Percentiles rank a stretch among this genome's conserved stretches.
Conservation (phyloP, 2,113 vertebrate genomes). For the Hiodon alosoides region DNA sequence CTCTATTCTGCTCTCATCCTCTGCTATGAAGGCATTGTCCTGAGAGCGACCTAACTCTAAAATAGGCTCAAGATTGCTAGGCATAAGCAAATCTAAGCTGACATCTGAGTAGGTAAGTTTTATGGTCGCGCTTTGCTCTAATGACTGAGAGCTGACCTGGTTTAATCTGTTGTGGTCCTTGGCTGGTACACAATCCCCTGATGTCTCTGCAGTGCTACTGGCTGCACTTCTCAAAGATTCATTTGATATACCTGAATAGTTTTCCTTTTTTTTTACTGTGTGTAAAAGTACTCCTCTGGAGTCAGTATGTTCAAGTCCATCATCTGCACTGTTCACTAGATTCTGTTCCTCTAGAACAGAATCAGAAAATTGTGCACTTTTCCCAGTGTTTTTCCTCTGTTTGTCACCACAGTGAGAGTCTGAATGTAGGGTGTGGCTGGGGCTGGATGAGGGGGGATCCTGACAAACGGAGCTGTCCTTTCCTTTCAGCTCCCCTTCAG, state of each 20-base stretch:
- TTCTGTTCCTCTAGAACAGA: neutral
- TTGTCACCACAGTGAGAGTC: slow-evolving; percentile 2
- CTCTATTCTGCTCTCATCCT: slow-evolving; percentile 20
- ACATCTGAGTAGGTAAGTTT: slow-evolving; percentile 29
- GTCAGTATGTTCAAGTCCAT: slow-evolving; percentile 17
- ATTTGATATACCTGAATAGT: neutral
- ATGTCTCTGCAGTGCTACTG: neutral
- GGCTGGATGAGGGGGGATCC: neutral
- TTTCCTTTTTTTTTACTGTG: neutral
- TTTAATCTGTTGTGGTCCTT: slow-evolving; percentile 10
- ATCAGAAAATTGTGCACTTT: neutral
- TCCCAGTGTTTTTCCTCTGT: slow-evolving; percentile 8
- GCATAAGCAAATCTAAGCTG: slow-evolving; percentile 24
- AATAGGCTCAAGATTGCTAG: slow-evolving; percentile 46
- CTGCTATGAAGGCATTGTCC: slow-evolving; percentile 23
- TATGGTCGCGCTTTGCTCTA: slow-evolving; percentile 17
- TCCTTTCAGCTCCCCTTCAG: slow-evolving; percentile 10
- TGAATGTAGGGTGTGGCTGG: slow-evolving; percentile 7
- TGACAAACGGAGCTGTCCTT: neutral
- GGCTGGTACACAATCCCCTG: slow-evolving; percentile 1
- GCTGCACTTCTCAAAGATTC: slow-evolving; percentile 14
- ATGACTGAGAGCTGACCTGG: neutral
- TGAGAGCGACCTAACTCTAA: slow-evolving; percentile 37
- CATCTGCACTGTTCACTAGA: slow-evolving; percentile 9
- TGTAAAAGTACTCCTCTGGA: slow-evolving; percentile 18